Percentiles rank a stretch among this genome's conserved stretches.
These are phyloP conservation scores for Volucella zonaria DNA, from an alignment of 2,888 invertebrate genomes.

Conservation along the genomic window DNA sequence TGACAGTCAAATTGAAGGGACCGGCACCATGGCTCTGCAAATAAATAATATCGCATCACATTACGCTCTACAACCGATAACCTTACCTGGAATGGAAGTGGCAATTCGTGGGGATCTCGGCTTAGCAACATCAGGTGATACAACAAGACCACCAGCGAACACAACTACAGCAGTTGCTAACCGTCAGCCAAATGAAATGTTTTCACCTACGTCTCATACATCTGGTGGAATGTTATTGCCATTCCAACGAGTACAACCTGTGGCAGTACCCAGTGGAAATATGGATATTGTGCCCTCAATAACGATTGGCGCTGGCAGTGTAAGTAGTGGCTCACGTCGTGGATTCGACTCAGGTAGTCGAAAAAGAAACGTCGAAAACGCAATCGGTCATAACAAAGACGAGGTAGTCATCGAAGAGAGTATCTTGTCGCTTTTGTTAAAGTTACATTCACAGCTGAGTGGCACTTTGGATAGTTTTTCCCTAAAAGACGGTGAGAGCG, in stretches of 20 bases:
- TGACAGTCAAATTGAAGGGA: constrained; percentile 77
- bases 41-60: constrained; percentile 74
- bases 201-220: constrained; percentile 79
- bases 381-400: constrained; percentile 82
- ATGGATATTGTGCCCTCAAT: constrained; percentile 83
- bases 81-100: constrained; percentile 82
- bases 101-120: constrained; percentile 81
- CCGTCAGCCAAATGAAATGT: constrained; percentile 79
- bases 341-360: constrained; percentile 78
- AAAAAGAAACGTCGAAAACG: constrained; percentile 81
- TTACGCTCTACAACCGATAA: constrained; percentile 80
- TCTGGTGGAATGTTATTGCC: constrained; percentile 81
- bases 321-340: constrained; percentile 75
- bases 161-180: constrained; percentile 53
- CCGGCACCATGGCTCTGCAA: constrained; percentile 77
- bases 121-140: constrained; percentile 76
- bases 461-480: constrained; percentile 92
- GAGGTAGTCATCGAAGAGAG: constrained; percentile 91
- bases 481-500: constrained; percentile 83
- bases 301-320: constrained; percentile 76
- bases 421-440: constrained; percentile 93
- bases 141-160: constrained; percentile 51
- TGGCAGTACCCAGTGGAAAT: constrained; percentile 81
- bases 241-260: constrained; percentile 82
- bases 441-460: constrained; percentile 94